Conservation (phyloP, 2,888 invertebrate genomes). For the Nomada fabriciana region DNA sequence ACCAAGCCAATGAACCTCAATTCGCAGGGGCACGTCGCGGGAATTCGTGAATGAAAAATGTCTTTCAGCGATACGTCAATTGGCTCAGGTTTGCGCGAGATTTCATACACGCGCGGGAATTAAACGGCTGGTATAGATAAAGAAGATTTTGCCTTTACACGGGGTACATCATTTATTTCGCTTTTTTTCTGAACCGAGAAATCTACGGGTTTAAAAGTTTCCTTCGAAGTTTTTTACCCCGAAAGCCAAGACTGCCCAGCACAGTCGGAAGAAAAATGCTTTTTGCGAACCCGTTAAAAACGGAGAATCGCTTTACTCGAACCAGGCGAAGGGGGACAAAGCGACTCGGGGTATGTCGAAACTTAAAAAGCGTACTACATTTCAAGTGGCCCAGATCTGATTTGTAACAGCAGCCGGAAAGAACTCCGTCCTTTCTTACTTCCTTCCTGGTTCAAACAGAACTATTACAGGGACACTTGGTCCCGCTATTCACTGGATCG, state of each 20-base stretch:
- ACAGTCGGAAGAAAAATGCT: background rate
- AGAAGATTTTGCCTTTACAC: background rate
- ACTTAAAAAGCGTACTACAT: background rate
- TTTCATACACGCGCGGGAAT: background rate
- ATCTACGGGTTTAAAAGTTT: too few species aligned
- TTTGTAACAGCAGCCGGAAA: background rate
- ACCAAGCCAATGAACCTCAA: constrained; percentile 9
- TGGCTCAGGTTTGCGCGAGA: background rate
- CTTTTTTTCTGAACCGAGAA: too few species aligned
- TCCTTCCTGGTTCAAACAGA: background rate
- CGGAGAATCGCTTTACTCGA: background rate
- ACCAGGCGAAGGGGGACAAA: background rate
- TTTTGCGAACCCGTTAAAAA: too few species aligned
- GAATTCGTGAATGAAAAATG: too few species aligned
- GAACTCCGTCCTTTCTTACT: background rate
- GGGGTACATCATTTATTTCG: background rate
- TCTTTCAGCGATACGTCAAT: background rate
- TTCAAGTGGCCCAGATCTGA: constrained; percentile 1
- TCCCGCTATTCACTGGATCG: background rate
- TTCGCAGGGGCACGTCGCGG: background rate
- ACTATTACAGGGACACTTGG: constrained; percentile 3
- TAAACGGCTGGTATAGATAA: background rate
- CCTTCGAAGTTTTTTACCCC: too few species aligned
- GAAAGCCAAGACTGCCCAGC: background rate
- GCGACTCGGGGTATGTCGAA: background rate